Percentiles rank a stretch among this genome's conserved stretches.
Conservation (phyloP, 2,113 vertebrate species). For the Meriones unguiculatus region DNA sequence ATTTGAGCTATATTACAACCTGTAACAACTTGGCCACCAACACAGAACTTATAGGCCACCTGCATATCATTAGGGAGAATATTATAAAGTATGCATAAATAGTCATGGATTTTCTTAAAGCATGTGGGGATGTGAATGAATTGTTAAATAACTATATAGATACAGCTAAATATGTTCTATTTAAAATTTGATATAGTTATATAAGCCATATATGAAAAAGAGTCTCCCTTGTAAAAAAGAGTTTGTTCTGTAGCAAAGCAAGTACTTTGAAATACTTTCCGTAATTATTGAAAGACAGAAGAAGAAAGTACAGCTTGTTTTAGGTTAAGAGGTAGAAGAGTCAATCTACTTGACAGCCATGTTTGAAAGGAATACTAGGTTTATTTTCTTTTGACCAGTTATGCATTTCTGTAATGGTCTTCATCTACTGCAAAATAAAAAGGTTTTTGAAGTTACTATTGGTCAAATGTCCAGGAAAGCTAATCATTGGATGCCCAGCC, state of each 20-base stretch:
- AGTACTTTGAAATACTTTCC: background rate
- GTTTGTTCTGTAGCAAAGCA: slow-evolving; percentile 8
- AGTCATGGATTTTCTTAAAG: background rate
- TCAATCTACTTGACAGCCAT: background rate
- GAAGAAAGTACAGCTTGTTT: background rate
- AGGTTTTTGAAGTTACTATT: background rate
- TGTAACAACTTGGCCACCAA: slow-evolving; percentile 42
- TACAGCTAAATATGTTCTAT: background rate
- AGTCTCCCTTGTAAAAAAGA: background rate
- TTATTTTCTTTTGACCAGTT: background rate
- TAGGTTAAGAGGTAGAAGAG: background rate
- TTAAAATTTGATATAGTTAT: slow-evolving; percentile 37
- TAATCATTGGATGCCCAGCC: background rate
- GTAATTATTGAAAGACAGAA: background rate
- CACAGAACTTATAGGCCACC: background rate
- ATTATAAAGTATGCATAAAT: slow-evolving; percentile 30
- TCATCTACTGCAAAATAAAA: background rate
- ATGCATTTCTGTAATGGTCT: background rate
- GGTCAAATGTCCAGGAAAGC: background rate
- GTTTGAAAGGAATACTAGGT: background rate
- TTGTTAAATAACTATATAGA: background rate
- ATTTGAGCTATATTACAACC: slow-evolving; percentile 29
- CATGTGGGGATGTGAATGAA: background rate
- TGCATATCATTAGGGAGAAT: background rate
- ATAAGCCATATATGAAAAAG: background rate